Evolutionary conservation across 1,140 invertebrate species (phyloP).

Genomic region (Chironomus tepperi): DNA sequence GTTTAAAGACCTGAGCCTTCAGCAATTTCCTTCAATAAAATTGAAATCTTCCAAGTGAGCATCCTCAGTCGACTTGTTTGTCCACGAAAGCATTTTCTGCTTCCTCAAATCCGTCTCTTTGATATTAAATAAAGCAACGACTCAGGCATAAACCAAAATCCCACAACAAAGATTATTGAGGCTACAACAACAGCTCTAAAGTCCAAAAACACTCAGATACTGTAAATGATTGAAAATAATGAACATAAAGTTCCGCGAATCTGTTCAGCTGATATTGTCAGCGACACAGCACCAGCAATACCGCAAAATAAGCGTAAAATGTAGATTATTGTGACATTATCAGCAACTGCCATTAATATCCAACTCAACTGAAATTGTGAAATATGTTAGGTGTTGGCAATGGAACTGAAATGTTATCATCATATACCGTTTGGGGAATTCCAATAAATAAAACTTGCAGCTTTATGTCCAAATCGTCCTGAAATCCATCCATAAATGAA

Average conservation of each 20-base stretch:
- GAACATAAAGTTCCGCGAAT: slow-evolving; percentile 71
- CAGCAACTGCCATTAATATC: slow-evolving; percentile 29
- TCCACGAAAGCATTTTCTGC: slow-evolving; percentile 47
- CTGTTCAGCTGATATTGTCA: slow-evolving; percentile 45
- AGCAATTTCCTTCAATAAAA: background rate
- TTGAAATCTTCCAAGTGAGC: background rate
- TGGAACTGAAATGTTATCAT: background rate
- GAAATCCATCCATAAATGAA: slow-evolving; percentile 11
- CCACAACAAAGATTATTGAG: slow-evolving; percentile 49
- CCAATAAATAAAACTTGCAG: slow-evolving; percentile 32
- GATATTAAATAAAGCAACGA: slow-evolving; percentile 62
- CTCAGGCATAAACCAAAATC: slow-evolving; percentile 69
- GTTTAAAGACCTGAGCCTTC: background rate
- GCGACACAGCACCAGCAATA: slow-evolving; percentile 41
- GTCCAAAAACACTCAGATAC: slow-evolving; percentile 63
- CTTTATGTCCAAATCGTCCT: slow-evolving; percentile 31
- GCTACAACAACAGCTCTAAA: no score
- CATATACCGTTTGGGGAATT: slow-evolving; percentile 33
- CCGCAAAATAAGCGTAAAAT: slow-evolving; percentile 42
- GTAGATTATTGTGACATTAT: slow-evolving; percentile 32
- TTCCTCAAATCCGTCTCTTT: slow-evolving; percentile 46
- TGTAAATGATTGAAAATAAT: slow-evolving; percentile 71
- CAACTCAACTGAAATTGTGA: background rate
- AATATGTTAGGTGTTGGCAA: no score
- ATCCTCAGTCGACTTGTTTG: background rate